Evolutionary conservation across 2,113 vertebrate species (phyloP), one percentile per base, ranked within the genome.

Genomic region (Tympanuchus pallidicinctus): DNA sequence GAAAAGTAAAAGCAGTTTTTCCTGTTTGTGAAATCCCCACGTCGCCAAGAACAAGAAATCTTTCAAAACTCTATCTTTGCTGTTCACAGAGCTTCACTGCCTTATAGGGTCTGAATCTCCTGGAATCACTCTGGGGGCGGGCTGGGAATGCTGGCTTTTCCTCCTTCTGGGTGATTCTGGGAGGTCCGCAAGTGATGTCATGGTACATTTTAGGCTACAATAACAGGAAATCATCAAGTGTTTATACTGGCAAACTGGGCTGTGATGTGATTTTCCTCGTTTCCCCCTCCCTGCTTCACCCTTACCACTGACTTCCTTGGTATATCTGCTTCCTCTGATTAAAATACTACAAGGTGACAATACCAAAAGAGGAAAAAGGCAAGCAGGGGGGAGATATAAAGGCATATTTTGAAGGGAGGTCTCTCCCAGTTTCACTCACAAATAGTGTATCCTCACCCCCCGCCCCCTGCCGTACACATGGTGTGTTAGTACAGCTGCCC

Each of bases 141-240:
- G 92, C 93, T 79, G 84, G 73, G 94, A 95, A 92, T 93, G 85
- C 88, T 94, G 91, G 36, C 78, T 93, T 96, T 96, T 96, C 96
- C 93, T 96, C 84, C 91, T 96, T 93, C 93, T 94, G 92, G 89
- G 95, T 92, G 85, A 97, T 95, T 94, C 92, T 94, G 72, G 95
- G 96, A 97, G 97, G 95, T 95, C 93, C 50, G 27, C 78, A 85
- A 94, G 96, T 98, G 98, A 98, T 97, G 97, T 98, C 97, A 98
- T 94, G 85, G 96, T 96, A 97, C 96, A 71, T 94, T 98, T 97
- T 97, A 94, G 96, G 97, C 97, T 97, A 97, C 98, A 98, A 98
- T 97, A 98, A 98, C 98, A 98, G 98, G 98, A 98, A 98, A 97
- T 97, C 95, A 95, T 96, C 89, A 77, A 98, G 96, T 98, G 96